Percentiles rank a stretch among this genome's conserved stretches.
Evolutionary conservation across 1,140 invertebrate genomes (phyloP).

Genomic region (Pygmarrhopalites habei): DNA sequence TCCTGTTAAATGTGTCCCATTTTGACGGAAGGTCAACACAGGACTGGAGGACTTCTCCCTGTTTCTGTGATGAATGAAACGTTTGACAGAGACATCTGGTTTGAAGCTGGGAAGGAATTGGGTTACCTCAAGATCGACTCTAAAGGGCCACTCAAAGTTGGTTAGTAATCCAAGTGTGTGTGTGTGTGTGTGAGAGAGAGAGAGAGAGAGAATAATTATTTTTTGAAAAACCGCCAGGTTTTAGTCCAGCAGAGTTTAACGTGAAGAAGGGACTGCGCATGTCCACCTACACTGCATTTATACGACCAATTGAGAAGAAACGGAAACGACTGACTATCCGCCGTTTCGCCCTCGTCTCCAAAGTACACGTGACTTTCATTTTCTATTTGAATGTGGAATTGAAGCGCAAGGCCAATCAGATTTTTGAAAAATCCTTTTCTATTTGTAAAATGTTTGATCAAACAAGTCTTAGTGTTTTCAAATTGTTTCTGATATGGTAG

Average conservation of each 20-base stretch:
- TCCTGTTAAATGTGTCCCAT: too few species aligned
- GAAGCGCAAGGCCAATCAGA: too few species aligned
- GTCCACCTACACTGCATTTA: background rate
- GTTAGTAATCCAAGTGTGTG: too few species aligned
- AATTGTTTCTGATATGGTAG: too few species aligned
- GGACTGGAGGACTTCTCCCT: background rate
- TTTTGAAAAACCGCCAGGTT: too few species aligned
- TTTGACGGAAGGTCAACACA: background rate
- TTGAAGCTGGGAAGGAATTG: conserved; percentile 3
- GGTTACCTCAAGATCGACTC: background rate
- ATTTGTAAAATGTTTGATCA: too few species aligned
- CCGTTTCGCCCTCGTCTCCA: background rate
- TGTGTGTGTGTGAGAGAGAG: too few species aligned
- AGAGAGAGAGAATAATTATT: too few species aligned
- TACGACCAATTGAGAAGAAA: background rate
- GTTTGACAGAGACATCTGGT: background rate
- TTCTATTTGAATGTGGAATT: too few species aligned
- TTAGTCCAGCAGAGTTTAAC: background rate
- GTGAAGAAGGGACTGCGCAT: background rate
- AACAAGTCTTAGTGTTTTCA: too few species aligned
- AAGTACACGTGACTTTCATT: background rate
- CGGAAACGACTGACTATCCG: background rate
- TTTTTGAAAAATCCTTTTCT: too few species aligned
- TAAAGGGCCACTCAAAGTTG: conserved; percentile 1
- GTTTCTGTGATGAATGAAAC: background rate